These are phyloP conservation scores for Pinna nobilis DNA, from an alignment of 1,140 invertebrate species.

Conservation along the genomic window DNA sequence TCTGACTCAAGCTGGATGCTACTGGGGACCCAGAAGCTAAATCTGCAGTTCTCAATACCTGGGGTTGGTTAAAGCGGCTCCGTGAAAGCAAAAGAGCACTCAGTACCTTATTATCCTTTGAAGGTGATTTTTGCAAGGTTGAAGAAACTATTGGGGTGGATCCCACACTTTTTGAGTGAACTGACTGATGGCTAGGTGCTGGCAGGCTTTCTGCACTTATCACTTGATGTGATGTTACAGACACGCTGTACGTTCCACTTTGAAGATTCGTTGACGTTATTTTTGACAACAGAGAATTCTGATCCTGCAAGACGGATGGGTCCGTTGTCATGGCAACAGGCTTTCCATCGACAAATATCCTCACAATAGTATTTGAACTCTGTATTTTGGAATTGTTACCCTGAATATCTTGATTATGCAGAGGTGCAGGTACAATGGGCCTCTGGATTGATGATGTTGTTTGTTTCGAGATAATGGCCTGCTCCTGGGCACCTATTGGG, in stretches of 20 bases:
- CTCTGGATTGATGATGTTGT: neutral
- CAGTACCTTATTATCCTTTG: conserved; percentile 1
- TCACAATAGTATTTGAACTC: conserved; percentile 34
- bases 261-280: conserved; percentile 28
- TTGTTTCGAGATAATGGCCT: neutral
- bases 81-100: too few relatives aligned
- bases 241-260: conserved; percentile 39
- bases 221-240: conserved; percentile 32
- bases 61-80: too few relatives aligned
- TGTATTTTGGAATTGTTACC: neutral
- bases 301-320: conserved; percentile 40
- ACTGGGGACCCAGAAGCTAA: too few relatives aligned
- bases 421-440: neutral
- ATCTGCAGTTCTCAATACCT: too few relatives aligned
- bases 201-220: neutral
- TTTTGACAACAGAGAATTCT: conserved; percentile 24
- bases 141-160: too few relatives aligned
- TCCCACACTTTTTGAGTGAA: too few relatives aligned
- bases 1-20: too few relatives aligned
- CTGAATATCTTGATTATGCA: neutral
- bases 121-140: neutral
- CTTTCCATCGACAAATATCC: conserved; percentile 47
- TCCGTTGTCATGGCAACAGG: conserved; percentile 46
- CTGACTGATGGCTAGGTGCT: neutral
- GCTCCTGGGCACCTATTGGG: too few relatives aligned